Evolutionary conservation across 2,113 vertebrate genomes (phyloP), one percentile per base, ranked within the genome.

Genomic region (Eulemur rufifrons): DNA sequence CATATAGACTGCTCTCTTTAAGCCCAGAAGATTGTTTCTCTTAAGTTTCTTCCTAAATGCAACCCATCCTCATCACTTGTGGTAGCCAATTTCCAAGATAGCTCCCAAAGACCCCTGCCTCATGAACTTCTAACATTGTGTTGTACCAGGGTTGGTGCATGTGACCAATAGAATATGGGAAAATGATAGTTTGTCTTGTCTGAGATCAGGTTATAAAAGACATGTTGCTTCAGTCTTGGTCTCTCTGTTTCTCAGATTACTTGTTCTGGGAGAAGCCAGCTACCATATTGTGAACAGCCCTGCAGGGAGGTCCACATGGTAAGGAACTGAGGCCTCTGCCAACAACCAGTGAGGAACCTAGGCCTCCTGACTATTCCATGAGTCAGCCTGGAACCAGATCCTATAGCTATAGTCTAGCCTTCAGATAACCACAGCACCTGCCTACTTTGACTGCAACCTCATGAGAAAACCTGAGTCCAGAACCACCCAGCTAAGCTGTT

Each of bases 251-350:
- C 39, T 82, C 23, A 45, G 29, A 39, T 54, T 25, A 82, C 8
- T 61, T 64, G 34, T 27, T 80, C 37, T 29, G 21, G 10, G 42
- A 68, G 37, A 68, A 66, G 73, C 11, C 37, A 54, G 61, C 29
- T 63, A 81, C 29, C 42, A 52, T 17, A 52, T 5, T 88, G 52
- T 32, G 27, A 76, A 10, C 52, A 95, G 39, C 14, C 20, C 29
- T 27, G 69, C 0, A 71, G 32, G 76, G 2, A 59, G 21, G 20
- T 3, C n/a, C 12, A 12, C 0, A 9, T 39, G 17, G 27, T 29
- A 25, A 27, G 39, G 69, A 73, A 73, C 39, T 14, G 69, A 74
- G 25, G 74, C 29, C 73, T 76, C 42, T 29, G 42, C 42, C 13
- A 76, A 47, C 27, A 76, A 12, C 42, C 73, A 76, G 61, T 39